phyloP scores from a whole-genome alignment of 2,797 vertebrate genomes.

The Anabas testudineus region DNA sequence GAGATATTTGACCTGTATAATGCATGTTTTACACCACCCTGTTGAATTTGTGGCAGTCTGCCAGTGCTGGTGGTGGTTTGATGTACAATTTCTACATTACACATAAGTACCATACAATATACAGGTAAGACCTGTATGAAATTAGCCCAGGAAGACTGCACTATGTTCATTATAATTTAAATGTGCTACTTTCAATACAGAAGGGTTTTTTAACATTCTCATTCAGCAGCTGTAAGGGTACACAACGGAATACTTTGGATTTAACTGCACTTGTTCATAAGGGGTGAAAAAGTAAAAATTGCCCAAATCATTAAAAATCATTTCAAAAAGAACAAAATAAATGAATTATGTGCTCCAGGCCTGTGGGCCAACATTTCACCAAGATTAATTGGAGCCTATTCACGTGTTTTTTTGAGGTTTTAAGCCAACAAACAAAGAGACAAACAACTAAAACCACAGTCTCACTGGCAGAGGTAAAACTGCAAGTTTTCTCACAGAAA shows the following conservation, averaged over 20 bases:
- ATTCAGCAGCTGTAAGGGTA: neutral
- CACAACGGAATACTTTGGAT: neutral
- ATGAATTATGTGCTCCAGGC: slow-evolving; percentile 3
- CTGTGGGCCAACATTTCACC: slow-evolving; percentile 11
- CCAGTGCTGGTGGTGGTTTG: slow-evolving; percentile 13
- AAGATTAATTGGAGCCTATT: slow-evolving; percentile 36
- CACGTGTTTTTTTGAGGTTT: slow-evolving; percentile 18
- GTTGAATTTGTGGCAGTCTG: slow-evolving; percentile 15
- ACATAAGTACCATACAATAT: slow-evolving; percentile 2
- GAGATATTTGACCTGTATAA: neutral
- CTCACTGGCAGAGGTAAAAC: neutral
- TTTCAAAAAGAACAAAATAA: neutral
- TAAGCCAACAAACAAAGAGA: slow-evolving; percentile 16
- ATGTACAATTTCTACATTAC: slow-evolving; percentile 9
- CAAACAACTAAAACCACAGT: slow-evolving; percentile 15
- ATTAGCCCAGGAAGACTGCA: neutral
- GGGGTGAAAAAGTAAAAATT: neutral
- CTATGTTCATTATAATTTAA: neutral
- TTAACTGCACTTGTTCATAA: neutral
- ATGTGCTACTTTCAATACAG: neutral
- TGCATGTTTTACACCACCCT: neutral
- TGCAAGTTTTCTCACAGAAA: neutral
- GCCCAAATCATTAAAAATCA: neutral
- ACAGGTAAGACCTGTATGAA: slow-evolving; percentile 12
- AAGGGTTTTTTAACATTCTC: neutral